Base-by-base conservation (phyloP, 2,797 vertebrate genomes). In the Chiroxiphia lanceolata region DNA sequence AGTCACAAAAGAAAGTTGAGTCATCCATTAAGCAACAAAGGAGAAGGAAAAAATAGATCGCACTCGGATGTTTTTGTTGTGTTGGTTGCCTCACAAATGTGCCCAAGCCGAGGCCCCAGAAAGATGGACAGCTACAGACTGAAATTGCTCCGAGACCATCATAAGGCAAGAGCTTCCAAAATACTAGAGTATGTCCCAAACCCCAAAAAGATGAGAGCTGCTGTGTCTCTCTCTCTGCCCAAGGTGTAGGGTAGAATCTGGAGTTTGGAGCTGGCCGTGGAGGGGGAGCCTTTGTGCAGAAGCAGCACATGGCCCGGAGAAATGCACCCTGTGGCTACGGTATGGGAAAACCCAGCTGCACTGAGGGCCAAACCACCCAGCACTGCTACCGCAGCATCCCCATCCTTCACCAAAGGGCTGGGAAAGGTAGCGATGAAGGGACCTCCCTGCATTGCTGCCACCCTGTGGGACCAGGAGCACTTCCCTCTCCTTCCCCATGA, bases 1-100 rank as follows among this genome's bases (percentile, higher is more conserved):
- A 97, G 78, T 87, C 93, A 97, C 91, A 96, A 97, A 97, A 95
- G 87, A 93, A 96, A 96, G 90, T 95, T 97, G 96, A 96, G 96
- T 97, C 97, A 95, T 96, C 94, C 81, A 96, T 93, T 91, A 94
- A 77, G 84, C 88, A 92, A 94, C 93, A 93, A 96, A 96, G 74
- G 83, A 76, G 72, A 95, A 90, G 78, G 81, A 93, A 94, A 93
- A 97, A 94, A 93, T 76, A 95, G 93, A 96, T 95, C 22, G 26
- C 71, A 93, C 72, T 94, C 14, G 34, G 89, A 92, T 93, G 94
- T 95, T 96, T 96, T 93, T 94, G 96, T 95, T 87, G 84, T 53
- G 10, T 71, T 97, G 92, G 69, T 79, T 75, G 94, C 92, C 84
- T 97, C 26, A 10, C 65, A 96, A 80, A 87, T 11, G 60, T 87